Base-by-base conservation (phyloP, 1,140 invertebrate genomes). In the Sitobion miscanthi region DNA sequence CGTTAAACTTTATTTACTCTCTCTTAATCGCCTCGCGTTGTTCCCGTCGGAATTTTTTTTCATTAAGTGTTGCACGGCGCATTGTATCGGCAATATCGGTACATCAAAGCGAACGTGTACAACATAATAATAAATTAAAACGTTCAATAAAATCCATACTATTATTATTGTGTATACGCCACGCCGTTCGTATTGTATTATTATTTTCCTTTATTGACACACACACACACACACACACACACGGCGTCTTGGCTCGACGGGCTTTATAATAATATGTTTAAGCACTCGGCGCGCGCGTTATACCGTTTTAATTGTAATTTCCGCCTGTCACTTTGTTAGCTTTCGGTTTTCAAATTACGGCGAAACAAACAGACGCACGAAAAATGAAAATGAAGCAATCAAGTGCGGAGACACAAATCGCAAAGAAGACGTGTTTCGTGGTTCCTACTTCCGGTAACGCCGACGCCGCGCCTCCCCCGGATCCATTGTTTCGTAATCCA, bases 41-140 rank as follows among this genome's bases (percentile, higher is more conserved):
- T n/a, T 77, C 14, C n/a, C 14, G 14, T 77, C n/a, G 62, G 62
- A 77, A 14, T 77, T 77, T 77, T 69, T 77, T 77, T 69, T 77
- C 62, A 77, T 77, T 77, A 77, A 77, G n/a, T 77, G 62, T n/a
- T 17, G n/a, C 11, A 17, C 62, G 62, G 62, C 30, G 62, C n/a
- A 77, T 77, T 77, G 62, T 77, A 77, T 77, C n/a, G 62, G 62
- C 62, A 77, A 77, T n/a, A 14, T 35, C 62, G n/a, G 62, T 77
- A 77, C 62, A 77, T 77, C 62, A 77, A 77, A 77, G 62, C 14
- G 62, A n/a, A 77, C 62, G 62, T 77, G 62, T 69, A n/a, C 62
- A 17, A 77, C 62, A 35, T 77, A 77, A 77, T 77, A 77, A 77
- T 77, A n/a, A 77, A 77, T 77, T 77, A 77, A 77, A 77, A n/a